phyloP scores from a whole-genome alignment of 2,888 invertebrate genomes.

The Diaprepes abbreviatus region DNA sequence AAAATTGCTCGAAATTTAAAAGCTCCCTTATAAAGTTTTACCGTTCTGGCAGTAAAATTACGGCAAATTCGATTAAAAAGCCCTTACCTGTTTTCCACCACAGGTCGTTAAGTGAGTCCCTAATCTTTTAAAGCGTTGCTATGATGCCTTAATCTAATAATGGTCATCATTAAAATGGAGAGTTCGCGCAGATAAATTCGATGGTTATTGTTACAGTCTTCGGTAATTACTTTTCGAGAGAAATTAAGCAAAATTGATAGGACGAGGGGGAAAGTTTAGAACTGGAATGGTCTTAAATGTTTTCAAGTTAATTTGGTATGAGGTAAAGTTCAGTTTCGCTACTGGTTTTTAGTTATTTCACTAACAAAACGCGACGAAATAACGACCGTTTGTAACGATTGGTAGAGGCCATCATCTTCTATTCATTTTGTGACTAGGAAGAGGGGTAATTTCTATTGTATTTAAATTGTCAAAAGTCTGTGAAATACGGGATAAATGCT shows the following conservation, averaged over 20 bases:
- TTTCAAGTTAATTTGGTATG: conserved; percentile 6
- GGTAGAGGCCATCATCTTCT: no score
- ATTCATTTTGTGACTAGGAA: no score
- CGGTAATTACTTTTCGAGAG: conserved; percentile 57
- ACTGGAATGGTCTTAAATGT: conserved; percentile 4
- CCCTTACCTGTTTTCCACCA: conserved; percentile 60
- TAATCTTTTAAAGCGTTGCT: conserved; percentile 61
- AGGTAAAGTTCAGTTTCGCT: neutral
- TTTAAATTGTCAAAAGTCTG: no score
- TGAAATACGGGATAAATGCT: no score
- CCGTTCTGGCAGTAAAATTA: conserved; percentile 57
- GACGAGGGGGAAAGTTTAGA: conserved; percentile 31
- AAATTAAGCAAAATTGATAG: conserved; percentile 62
- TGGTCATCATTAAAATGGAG: conserved; percentile 62
- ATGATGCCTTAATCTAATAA: conserved; percentile 63
- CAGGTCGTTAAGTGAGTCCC: conserved; percentile 56
- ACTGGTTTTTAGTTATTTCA: no score
- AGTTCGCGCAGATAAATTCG: conserved; percentile 59
- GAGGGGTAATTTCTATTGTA: no score
- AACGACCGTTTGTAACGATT: no score
- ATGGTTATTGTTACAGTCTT: conserved; percentile 62
- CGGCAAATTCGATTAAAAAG: conserved; percentile 59
- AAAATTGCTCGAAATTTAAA: conserved; percentile 53
- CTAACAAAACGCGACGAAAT: no score
- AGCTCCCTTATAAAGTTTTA: conserved; percentile 56